Conservation (phyloP, 2,797 vertebrate genomes). For the Alauda arvensis region DNA sequence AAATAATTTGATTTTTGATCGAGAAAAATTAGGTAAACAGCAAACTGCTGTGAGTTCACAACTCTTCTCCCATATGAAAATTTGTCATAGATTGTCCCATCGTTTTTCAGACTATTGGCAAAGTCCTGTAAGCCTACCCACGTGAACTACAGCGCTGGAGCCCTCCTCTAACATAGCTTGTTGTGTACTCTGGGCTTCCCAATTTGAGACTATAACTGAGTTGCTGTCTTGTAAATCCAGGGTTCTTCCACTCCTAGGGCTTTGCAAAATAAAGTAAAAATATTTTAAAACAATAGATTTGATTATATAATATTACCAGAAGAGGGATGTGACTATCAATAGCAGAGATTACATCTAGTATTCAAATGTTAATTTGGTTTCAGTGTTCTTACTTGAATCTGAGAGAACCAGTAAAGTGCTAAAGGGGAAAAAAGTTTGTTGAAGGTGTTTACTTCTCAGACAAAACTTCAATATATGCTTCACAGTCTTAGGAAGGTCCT, state of each 20-base stretch:
- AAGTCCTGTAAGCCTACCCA: fast-evolving
- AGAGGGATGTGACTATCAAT: not conserved
- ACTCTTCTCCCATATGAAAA: not conserved
- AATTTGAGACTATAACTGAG: not conserved
- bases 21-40: not conserved
- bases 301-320: not conserved
- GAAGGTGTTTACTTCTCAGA: not conserved
- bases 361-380: not conserved
- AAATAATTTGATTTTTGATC: not conserved
- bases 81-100: not conserved
- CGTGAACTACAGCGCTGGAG: not conserved
- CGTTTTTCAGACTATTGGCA: not conserved
- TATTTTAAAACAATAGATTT: not conserved
- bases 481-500: not conserved
- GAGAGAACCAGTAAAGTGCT: not conserved
- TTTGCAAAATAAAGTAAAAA: not conserved
- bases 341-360: not conserved
- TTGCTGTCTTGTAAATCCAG: not conserved
- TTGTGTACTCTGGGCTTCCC: not conserved
- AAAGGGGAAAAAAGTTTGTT: not conserved
- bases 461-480: not conserved
- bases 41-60: not conserved
- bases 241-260: not conserved
- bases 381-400: not conserved
- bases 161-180: not conserved